These are phyloP conservation scores for Aleiodes leptofemur DNA, from an alignment of 2,888 invertebrate genomes.

Conservation along the genomic window DNA sequence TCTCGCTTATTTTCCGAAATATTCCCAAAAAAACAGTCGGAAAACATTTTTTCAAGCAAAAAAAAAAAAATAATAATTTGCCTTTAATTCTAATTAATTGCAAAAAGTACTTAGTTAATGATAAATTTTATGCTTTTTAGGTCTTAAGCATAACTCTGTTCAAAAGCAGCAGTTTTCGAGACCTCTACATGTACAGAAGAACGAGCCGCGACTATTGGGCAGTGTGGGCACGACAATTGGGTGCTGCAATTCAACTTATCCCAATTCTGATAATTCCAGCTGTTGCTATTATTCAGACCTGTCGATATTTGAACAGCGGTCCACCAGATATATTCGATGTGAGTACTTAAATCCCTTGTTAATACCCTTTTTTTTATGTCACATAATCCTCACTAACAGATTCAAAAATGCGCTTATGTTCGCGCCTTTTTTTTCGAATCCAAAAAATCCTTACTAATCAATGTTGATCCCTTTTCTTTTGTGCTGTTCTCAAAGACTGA, in stretches of 20 bases:
- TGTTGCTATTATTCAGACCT: conserved; percentile 84
- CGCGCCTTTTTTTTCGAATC: neutral
- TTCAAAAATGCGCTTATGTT: neutral
- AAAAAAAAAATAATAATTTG: neutral
- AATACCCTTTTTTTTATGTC: conserved; percentile 9
- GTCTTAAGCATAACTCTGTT: conserved; percentile 83
- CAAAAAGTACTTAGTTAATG: neutral
- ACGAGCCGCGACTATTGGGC: conserved; percentile 85
- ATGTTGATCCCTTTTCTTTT: conserved; percentile 35
- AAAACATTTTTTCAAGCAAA: neutral
- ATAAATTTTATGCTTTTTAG: conserved; percentile 67
- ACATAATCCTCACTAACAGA: neutral
- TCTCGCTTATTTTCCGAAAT: too few species aligned
- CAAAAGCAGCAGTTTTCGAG: conserved; percentile 82
- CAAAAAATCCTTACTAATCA: neutral
- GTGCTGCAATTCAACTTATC: conserved; percentile 83
- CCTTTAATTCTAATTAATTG: conserved; percentile 1
- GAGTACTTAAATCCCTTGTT: conserved; percentile 70
- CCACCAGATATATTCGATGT: conserved; percentile 93
- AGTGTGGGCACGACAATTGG: conserved; percentile 87
- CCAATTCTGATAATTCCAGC: conserved; percentile 86
- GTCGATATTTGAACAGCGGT: conserved; percentile 87
- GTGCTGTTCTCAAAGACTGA: conserved; percentile 61
- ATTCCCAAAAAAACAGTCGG: too few species aligned
- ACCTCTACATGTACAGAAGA: conserved; percentile 82